Conservation (phyloP, 2,113 vertebrate species). For the Corythoichthys intestinalis region DNA sequence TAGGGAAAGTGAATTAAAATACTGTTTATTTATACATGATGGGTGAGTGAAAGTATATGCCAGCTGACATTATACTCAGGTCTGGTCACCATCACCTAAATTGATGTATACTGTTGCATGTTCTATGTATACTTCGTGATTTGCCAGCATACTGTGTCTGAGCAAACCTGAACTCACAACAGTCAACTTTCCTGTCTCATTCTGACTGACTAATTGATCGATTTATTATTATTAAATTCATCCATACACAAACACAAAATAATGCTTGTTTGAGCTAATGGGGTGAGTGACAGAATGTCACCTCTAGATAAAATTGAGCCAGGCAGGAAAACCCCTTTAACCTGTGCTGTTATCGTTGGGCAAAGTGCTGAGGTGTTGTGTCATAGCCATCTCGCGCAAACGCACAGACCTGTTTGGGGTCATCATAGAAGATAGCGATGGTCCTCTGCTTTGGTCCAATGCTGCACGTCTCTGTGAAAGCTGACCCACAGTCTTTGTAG, state of each 20-base stretch:
- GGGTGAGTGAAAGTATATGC: no score
- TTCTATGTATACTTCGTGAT: no score
- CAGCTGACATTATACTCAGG: no score
- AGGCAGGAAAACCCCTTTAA: background rate
- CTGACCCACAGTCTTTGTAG: slow-evolving; percentile 79
- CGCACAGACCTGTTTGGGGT: slow-evolving; percentile 85
- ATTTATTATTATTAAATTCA: no score
- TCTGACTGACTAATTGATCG: no score
- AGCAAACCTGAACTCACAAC: no score
- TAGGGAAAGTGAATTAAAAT: no score
- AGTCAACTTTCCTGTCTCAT: no score
- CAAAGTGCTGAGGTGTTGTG: slow-evolving; percentile 13
- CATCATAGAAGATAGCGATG: slow-evolving; percentile 88
- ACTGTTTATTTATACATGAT: no score
- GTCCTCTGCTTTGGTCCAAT: slow-evolving; percentile 82
- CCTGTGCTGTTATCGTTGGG: slow-evolving; percentile 25
- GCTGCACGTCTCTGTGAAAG: slow-evolving; percentile 88
- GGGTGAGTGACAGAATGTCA: background rate
- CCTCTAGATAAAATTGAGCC: background rate
- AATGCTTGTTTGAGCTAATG: background rate
- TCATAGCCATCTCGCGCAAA: slow-evolving; percentile 21
- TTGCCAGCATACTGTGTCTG: no score
- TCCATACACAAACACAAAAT: background rate
- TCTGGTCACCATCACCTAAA: no score
- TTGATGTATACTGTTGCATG: no score